Base-by-base conservation (phyloP, 2,113 vertebrate genomes). In the Corynorhinus townsendii region DNA sequence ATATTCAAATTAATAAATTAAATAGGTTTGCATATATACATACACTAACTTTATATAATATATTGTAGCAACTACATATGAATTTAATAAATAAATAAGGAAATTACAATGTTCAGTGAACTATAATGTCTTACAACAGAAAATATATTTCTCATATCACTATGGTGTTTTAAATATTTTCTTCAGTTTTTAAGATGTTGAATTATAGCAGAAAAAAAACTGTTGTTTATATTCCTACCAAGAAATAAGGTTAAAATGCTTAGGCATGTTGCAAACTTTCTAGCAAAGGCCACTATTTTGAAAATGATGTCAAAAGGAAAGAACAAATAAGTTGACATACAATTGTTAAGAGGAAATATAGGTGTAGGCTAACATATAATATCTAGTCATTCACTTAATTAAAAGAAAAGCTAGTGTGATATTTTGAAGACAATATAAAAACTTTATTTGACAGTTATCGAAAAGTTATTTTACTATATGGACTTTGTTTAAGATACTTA, bases 121-220 rank as follows among this genome's bases (percentile, higher is more conserved):
- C 85, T 64, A 24, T 69, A 71, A 49, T 59, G 2, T 66, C 43
- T 86, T 33, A 75, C 30, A 68, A 59, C 5, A 59, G 7, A 38
- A 84, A 45, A 75, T 2, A 22, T 40, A 90, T 49, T 35, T 76
- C 6, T 64, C n/a, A 81, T n/a, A 68, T 82, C 33, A 56, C 71
- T 72, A 30, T 28, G 20, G 5, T 79, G 7, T 88, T 86, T 88
- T 62, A 22, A 83, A 9, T 47, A 72, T 84, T n/a, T 75, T 83
- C 17, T 64, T 43, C 0, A 64, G 6, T 28, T 56, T 26, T 22
- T 64, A 28, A 47, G 16, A 43, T 86, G 76, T 82, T 59, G 12
- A 89, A 82, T 82, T 90, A 62, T 77, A 45, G 49, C 28, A 80
- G 56, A 66, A 96, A 43, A 96, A 52, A 81, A 35, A 62, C 71